Conservation (phyloP, 1,140 invertebrate genomes). For the Euura lappo region DNA sequence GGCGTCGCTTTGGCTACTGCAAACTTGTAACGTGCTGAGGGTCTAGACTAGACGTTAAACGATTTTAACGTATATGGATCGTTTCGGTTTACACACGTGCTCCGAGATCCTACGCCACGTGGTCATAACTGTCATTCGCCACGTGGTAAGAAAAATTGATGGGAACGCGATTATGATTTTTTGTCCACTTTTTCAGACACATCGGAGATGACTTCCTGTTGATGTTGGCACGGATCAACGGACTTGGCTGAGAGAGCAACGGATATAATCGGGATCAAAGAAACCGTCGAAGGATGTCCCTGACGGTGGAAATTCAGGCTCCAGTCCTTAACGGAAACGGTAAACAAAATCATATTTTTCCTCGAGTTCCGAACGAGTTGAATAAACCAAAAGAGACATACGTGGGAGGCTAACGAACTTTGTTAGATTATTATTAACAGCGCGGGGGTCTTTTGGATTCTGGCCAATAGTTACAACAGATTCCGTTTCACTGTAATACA, state of each 20-base stretch:
- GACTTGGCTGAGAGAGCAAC: background rate
- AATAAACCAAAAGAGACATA: background rate
- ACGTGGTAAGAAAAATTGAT: background rate
- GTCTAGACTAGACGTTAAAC: background rate
- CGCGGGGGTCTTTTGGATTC: constrained; percentile 32
- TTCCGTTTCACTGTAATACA: constrained; percentile 38
- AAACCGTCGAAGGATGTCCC: constrained; percentile 34
- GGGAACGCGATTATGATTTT: background rate
- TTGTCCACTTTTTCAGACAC: constrained; percentile 15
- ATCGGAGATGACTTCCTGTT: constrained; percentile 22
- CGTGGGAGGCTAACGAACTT: constrained; percentile 40
- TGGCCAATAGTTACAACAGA: constrained; percentile 48
- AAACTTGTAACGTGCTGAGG: background rate
- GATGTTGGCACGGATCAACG: background rate
- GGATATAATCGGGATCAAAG: constrained; percentile 13
- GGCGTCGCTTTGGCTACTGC: background rate
- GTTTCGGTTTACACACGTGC: background rate
- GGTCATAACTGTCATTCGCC: background rate
- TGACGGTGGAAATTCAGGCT: constrained; percentile 43
- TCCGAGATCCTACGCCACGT: background rate
- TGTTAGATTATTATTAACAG: constrained; percentile 44
- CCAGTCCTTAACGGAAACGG: constrained; percentile 51
- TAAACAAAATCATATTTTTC: constrained; percentile 30
- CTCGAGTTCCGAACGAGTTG: background rate
- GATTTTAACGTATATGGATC: background rate